Conservation (phyloP, 2,113 vertebrate species). For the Brachyistius frenatus region DNA sequence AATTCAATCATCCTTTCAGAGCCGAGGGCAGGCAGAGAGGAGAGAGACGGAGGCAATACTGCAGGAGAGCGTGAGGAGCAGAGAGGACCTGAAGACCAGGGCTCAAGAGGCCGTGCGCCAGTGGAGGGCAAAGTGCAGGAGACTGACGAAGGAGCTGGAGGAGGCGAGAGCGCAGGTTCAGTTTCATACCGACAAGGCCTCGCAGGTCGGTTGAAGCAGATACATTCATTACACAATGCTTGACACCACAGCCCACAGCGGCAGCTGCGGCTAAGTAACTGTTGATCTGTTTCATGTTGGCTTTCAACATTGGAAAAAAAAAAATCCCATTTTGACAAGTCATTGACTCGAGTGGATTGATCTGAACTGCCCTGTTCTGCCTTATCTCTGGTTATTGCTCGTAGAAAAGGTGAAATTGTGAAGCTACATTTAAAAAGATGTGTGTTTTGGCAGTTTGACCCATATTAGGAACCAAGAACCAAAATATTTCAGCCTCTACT, state of each 20-base stretch:
- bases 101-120: slow-evolving; percentile 91
- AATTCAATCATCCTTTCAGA: slow-evolving; percentile 53
- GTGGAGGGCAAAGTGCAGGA: slow-evolving; percentile 92
- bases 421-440: neutral
- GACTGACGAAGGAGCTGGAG: slow-evolving; percentile 86
- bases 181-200: slow-evolving; percentile 82
- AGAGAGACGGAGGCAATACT: slow-evolving; percentile 86
- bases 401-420: neutral
- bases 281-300: neutral
- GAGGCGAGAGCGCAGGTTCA: slow-evolving; percentile 81
- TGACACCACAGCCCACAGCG: slow-evolving; percentile 5
- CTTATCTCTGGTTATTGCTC: neutral
- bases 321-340: neutral
- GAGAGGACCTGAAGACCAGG: slow-evolving; percentile 89
- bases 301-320: slow-evolving; percentile 8
- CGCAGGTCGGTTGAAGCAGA: slow-evolving; percentile 79
- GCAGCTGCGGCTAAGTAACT: slow-evolving; percentile 15
- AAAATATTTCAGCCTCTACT: neutral
- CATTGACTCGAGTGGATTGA: neutral
- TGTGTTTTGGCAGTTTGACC: slow-evolving; percentile 13
- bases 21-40: slow-evolving; percentile 80
- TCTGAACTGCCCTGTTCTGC: neutral
- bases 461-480: neutral
- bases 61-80: slow-evolving; percentile 85
- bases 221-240: slow-evolving; percentile 29